Evolutionary conservation across 35 echinoderm and acorn worm genomes (phyloP), one percentile per base, ranked within the genome.

Genomic region (Lytechinus pictus): DNA sequence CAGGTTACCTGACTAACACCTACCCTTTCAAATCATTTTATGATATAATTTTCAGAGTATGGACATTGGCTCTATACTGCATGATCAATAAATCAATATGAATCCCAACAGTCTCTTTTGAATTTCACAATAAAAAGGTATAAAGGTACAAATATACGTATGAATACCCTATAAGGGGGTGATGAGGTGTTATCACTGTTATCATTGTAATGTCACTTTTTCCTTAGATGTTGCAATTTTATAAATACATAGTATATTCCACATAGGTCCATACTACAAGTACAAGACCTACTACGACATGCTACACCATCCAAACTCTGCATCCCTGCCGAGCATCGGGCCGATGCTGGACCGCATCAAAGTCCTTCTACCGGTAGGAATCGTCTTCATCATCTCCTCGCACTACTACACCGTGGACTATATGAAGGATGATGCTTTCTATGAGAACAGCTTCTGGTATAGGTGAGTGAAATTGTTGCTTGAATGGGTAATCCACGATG

Each of bases 201-300:
- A 44, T 44, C 33, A 44, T 44, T 44, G 33, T 44, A 44, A 44
- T 44, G 33, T 44, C 2, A 44, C 33, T 44, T 44, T 44, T 44
- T 44, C 33, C 33, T 44, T 44, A 44, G 33, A 44, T 44, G 0
- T 44, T 44, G 33, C 33, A 44, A 44, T 44, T 44, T 44, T 0
- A 44, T 44, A 44, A 44, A 44, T 44, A 44, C 33, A 44, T 44
- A 44, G 33, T 44, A 79, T 24, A 79, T 79, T 79, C 66, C 66
- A 79, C 33, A 1, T 92, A 99, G 98, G 98, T 51, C 98, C 97
- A 53, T 99, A 99, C 89, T 99, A 96, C 92, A 99, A 98, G 91
- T 99, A 97, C 89, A 99, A 97, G 95, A 97, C 96, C 4, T 99
- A 98, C 54, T 88, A 96, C 33, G 98, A 99, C 55, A 97, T 97